Percentiles rank a stretch among this genome's conserved stretches.
phyloP scores from a whole-genome alignment of 1,140 invertebrate species.

The Drosophila ohnishii region DNA sequence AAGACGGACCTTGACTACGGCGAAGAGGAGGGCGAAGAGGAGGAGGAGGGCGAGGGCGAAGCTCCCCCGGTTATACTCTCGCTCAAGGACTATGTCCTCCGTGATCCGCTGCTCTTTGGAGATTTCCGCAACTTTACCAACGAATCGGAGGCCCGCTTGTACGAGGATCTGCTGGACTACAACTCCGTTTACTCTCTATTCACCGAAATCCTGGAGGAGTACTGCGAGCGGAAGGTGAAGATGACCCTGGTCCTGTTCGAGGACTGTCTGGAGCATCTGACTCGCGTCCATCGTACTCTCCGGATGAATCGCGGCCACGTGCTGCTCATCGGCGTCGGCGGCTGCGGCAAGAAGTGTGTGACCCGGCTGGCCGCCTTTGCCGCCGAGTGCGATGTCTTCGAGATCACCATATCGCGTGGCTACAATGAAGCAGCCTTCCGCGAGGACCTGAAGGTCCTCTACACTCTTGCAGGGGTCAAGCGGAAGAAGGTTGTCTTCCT shows the following conservation, averaged over 20 bases:
- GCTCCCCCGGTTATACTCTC: slow-evolving; percentile 45
- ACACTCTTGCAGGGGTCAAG: slow-evolving; percentile 88
- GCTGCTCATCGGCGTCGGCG: slow-evolving; percentile 93
- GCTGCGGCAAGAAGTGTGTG: slow-evolving; percentile 91
- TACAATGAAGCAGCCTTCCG: slow-evolving; percentile 92
- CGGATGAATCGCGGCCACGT: slow-evolving; percentile 93
- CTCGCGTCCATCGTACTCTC: slow-evolving; percentile 91
- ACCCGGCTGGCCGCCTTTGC: slow-evolving; percentile 89
- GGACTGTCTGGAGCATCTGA: slow-evolving; percentile 94
- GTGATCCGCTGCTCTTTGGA: slow-evolving; percentile 93
- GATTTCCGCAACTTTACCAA: slow-evolving; percentile 93
- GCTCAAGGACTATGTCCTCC: slow-evolving; percentile 84
- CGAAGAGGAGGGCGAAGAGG: slow-evolving; percentile 61
- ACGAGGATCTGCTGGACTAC: slow-evolving; percentile 95
- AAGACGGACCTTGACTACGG: slow-evolving; percentile 27
- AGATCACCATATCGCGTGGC: slow-evolving; percentile 91
- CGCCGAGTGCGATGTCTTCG: slow-evolving; percentile 90
- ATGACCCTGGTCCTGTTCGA: slow-evolving; percentile 94
- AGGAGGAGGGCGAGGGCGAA: slow-evolving; percentile 45
- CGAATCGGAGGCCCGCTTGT: slow-evolving; percentile 90
- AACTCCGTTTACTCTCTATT: slow-evolving; percentile 92
- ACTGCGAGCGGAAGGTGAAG: slow-evolving; percentile 88
- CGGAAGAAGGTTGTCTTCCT: slow-evolving; percentile 92
- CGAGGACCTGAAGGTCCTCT: slow-evolving; percentile 93
- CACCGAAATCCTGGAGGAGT: slow-evolving; percentile 94